Conservation (phyloP, 2,797 vertebrate genomes). For the Myripristis jacobus region DNA sequence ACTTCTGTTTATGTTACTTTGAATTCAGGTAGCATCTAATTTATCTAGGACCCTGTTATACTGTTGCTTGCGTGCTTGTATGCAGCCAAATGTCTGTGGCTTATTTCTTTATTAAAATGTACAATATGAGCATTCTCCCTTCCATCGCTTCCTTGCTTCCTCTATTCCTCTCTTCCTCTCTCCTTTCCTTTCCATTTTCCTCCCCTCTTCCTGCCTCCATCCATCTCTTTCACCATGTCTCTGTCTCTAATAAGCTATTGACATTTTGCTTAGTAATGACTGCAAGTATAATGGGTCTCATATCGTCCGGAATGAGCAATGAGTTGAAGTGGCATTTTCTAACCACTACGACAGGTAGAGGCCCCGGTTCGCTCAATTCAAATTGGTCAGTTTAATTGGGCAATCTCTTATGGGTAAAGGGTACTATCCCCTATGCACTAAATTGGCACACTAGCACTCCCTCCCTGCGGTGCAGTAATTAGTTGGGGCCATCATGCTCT, state of each 20-base stretch:
- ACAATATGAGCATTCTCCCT: background rate
- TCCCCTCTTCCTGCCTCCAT: conserved; percentile 27
- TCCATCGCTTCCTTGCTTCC: background rate
- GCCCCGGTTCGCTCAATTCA: conserved; percentile 49
- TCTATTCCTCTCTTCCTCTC: conserved; percentile 11
- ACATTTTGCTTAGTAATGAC: conserved; percentile 79
- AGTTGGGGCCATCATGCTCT: conserved; percentile 38
- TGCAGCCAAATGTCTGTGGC: background rate
- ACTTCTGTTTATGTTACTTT: background rate
- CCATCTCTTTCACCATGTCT: conserved; percentile 51
- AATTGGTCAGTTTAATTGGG: conserved; percentile 66
- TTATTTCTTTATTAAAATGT: background rate
- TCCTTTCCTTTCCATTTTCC: conserved; percentile 11
- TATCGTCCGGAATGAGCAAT: conserved; percentile 63
- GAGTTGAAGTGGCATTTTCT: conserved; percentile 71
- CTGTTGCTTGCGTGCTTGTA: conserved; percentile 17
- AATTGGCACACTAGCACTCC: conserved; percentile 30
- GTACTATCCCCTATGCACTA: conserved; percentile 28
- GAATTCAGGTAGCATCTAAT: conserved; percentile 16
- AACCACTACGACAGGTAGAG: conserved; percentile 60
- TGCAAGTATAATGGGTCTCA: conserved; percentile 68
- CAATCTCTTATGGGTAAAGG: conserved; percentile 50
- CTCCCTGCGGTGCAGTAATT: conserved; percentile 39
- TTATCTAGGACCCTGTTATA: conserved; percentile 22
- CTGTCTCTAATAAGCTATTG: conserved; percentile 73